These are phyloP conservation scores for Xenopus borealis DNA, from an alignment of 2,113 vertebrate genomes.

Conservation along the genomic window DNA sequence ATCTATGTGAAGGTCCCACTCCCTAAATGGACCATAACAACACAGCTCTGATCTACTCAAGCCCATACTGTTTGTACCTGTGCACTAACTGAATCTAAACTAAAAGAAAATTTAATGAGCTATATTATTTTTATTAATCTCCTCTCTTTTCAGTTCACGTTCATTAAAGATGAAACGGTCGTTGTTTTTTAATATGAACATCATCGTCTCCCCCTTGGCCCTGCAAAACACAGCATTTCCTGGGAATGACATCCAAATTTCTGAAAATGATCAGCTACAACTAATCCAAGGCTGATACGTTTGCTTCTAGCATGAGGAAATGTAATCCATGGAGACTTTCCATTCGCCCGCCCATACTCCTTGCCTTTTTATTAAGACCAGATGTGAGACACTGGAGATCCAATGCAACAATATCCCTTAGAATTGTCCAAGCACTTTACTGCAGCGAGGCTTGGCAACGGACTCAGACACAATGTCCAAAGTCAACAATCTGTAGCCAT, in stretches of 20 bases:
- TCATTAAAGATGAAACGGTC: conserved; percentile 9
- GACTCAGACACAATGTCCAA: conserved; percentile 24
- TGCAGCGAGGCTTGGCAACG: conserved; percentile 39
- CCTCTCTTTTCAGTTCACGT: too few relatives aligned
- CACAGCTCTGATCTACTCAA: too few relatives aligned
- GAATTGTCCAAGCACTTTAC: conserved; percentile 42
- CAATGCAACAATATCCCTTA: conserved; percentile 50
- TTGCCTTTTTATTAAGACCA: conserved; percentile 60
- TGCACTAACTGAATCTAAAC: too few relatives aligned
- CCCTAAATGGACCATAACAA: too few relatives aligned
- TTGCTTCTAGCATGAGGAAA: conserved; percentile 62
- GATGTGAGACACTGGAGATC: conserved; percentile 59
- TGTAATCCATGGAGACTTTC: conserved; percentile 51
- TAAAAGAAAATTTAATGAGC: too few relatives aligned
- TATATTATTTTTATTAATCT: too few relatives aligned
- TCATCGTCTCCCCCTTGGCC: conserved; percentile 48
- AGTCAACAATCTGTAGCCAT: conserved; percentile 43
- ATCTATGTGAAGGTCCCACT: too few relatives aligned
- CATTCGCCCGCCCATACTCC: conserved; percentile 13
- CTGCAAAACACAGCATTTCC: conserved; percentile 54
- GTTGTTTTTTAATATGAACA: conserved; percentile 31
- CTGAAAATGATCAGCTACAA: conserved; percentile 59
- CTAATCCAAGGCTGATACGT: conserved; percentile 62
- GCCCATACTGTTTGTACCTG: too few relatives aligned
- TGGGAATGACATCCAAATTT: conserved; percentile 56